Conservation (phyloP, 2,113 vertebrate species). For the Todiramphus saurophagus region DNA sequence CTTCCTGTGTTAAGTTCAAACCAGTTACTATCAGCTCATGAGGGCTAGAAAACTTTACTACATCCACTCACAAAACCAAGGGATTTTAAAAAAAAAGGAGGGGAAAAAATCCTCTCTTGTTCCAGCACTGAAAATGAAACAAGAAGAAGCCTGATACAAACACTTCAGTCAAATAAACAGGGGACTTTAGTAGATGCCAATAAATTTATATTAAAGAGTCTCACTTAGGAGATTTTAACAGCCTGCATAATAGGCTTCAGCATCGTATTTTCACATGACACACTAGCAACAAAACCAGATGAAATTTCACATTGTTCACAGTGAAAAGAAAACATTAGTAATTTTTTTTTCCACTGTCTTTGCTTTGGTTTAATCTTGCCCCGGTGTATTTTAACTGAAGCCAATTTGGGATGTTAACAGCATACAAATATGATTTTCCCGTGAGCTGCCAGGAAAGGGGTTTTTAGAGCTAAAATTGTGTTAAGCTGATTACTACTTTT, state of each 20-base stretch:
- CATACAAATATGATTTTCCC: conserved; percentile 1
- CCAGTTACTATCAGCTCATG: background rate
- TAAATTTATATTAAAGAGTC: background rate
- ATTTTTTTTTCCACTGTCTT: background rate
- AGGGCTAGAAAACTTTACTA: background rate
- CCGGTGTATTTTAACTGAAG: conserved; percentile 28
- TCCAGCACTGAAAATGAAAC: background rate
- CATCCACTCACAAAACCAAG: background rate
- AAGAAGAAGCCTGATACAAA: background rate
- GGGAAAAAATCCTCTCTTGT: background rate
- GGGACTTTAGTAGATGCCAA: background rate
- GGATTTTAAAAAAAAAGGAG: background rate
- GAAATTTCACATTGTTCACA: conserved; percentile 14
- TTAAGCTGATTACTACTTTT: conserved; percentile 35
- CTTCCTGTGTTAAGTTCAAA: background rate
- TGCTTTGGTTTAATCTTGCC: background rate
- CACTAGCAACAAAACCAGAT: background rate
- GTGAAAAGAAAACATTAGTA: background rate
- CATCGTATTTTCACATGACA: background rate
- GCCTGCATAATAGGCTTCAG: background rate
- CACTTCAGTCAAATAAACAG: background rate
- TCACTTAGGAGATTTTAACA: background rate
- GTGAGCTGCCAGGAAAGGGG: background rate
- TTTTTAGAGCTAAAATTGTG: background rate
- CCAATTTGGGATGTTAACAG: background rate